Evolutionary conservation across 2,888 invertebrate species (phyloP), one percentile per base, ranked within the genome.

Genomic region (Altica lythri): DNA sequence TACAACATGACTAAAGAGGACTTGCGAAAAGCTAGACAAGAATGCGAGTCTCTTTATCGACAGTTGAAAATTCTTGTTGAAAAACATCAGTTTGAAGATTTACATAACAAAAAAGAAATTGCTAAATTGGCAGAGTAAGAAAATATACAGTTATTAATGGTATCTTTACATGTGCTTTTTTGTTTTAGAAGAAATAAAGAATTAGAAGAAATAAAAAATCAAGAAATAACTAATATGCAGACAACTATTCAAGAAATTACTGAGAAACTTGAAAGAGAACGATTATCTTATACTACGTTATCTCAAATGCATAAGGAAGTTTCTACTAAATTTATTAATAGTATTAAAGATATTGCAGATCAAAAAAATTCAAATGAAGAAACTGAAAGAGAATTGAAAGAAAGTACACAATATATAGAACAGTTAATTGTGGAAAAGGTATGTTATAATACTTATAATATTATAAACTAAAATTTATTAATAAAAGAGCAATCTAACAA

Each of bases 251-350:
- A 61, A 14, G 63, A 67, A 4, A 9, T 62, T 4, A 50, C 52
- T 9, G 46, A 58, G 13, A 61, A 63, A 48, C 57, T 66, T 17
- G 53, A 43, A 25, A 60, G 60, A n/a, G 65, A 68, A 57, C 62
- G 62, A 34, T 30, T 56, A 4, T 60, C 60, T 8, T 66, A 68
- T 44, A 44, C 53, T 1, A 60, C 63, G 1, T 44, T 72, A 25
- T 63, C 67, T 2, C 57, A 66, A 48, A 59, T 69, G 0, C 71
- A 71, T 37, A 68, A 70, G 57, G 68, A 71, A 10, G 49, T 72
- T 6, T 68, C 70, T 0, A 57, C 59, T 9, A 70, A 68, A 45
- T 63, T 71, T 13, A 55, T 71, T 37, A 67, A 63, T 32, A 65
- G 68, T 29, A 61, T 71, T 10, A 68, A 68, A 52, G 56, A 65